Percentiles rank a stretch among this genome's conserved stretches.
These are phyloP conservation scores for Vimba vimba DNA, from an alignment of 2,113 vertebrate genomes.

Conservation along the genomic window DNA sequence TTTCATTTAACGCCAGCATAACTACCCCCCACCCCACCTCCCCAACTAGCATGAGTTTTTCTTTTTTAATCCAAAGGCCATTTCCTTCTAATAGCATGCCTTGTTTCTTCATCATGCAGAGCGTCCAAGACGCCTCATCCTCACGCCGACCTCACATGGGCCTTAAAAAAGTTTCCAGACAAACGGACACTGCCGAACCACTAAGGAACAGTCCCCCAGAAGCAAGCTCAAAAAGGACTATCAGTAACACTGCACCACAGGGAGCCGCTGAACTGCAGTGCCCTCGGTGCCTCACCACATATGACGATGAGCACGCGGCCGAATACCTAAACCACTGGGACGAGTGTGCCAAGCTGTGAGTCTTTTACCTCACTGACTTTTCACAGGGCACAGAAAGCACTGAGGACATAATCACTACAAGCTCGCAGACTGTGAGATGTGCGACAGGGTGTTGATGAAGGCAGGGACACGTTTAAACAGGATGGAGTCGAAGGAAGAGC, in stretches of 20 bases:
- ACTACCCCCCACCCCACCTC: neutral
- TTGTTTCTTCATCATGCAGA: slow-evolving; percentile 68
- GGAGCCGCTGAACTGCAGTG: slow-evolving; percentile 84
- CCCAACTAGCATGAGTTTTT: neutral
- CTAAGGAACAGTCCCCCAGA: slow-evolving; percentile 66
- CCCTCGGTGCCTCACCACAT: slow-evolving; percentile 82
- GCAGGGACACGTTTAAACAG: slow-evolving; percentile 1
- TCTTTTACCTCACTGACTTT: slow-evolving; percentile 31
- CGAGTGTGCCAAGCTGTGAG: slow-evolving; percentile 79
- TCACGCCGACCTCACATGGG: slow-evolving; percentile 70
- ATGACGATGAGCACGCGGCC: slow-evolving; percentile 75
- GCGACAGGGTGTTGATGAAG: neutral
- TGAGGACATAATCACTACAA: slow-evolving; percentile 64
- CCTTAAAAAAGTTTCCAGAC: slow-evolving; percentile 67
- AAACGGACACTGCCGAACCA: slow-evolving; percentile 61
- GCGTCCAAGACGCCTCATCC: slow-evolving; percentile 66
- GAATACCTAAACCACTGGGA: slow-evolving; percentile 86
- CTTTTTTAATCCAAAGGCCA: neutral
- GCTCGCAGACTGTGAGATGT: slow-evolving; percentile 22
- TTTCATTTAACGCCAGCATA: too few relatives aligned
- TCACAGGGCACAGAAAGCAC: slow-evolving; percentile 47
- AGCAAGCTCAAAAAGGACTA: slow-evolving; percentile 54
- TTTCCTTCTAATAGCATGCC: neutral
- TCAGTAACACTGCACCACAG: slow-evolving; percentile 50
- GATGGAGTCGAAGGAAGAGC: slow-evolving; percentile 4